Conservation (phyloP, 2,888 invertebrate species). For the Sthenelais limicola region DNA sequence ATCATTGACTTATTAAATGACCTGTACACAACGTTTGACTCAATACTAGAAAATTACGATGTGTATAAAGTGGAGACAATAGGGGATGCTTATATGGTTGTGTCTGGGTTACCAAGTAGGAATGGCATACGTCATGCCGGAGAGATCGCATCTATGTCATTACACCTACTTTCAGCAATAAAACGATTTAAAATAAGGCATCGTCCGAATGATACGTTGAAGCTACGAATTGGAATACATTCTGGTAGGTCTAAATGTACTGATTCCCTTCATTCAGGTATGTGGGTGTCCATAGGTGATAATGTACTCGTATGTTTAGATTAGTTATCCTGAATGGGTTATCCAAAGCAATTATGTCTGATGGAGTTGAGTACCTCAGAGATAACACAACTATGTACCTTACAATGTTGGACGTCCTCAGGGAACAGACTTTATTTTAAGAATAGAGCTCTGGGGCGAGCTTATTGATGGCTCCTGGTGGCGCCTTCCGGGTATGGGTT, state of each 20-base stretch:
- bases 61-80: slow-evolving; percentile 66
- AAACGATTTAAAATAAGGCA: slow-evolving; percentile 87
- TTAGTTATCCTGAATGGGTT: too few species aligned
- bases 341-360: too few species aligned
- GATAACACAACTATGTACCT: too few species aligned
- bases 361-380: too few species aligned
- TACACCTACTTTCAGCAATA: slow-evolving; percentile 66
- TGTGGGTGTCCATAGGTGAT: too few species aligned
- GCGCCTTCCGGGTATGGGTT: too few species aligned
- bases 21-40: slow-evolving; percentile 89
- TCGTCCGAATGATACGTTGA: slow-evolving; percentile 89
- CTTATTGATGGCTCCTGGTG: too few species aligned
- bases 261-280: not conserved
- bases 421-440: too few species aligned
- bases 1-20: slow-evolving; percentile 90
- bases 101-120: slow-evolving; percentile 66
- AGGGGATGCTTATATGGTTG: slow-evolving; percentile 69
- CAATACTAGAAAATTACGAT: slow-evolving; percentile 85
- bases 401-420: too few species aligned
- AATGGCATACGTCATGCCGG: slow-evolving; percentile 69
- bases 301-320: too few species aligned
- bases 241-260: slow-evolving; percentile 79
- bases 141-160: slow-evolving; percentile 69
- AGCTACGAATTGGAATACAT: slow-evolving; percentile 92
- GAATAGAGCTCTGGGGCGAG: too few species aligned